phyloP scores from a whole-genome alignment of 1,140 invertebrate species.

The Steinernema khuongi region DNA sequence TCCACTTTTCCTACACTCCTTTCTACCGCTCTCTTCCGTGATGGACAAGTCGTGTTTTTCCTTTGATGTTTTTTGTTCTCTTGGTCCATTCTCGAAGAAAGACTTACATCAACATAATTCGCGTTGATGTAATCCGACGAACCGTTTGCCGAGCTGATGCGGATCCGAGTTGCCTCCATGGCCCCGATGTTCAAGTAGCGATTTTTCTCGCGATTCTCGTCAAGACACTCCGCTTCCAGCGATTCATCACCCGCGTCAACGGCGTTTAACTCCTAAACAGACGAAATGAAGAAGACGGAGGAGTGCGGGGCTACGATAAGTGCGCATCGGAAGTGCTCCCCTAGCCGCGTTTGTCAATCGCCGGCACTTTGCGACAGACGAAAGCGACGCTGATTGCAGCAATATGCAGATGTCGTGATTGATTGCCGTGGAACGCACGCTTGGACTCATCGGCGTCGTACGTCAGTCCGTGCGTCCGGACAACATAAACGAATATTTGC shows the following conservation, averaged over 20 bases:
- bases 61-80: background rate
- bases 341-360: slow-evolving; percentile 11
- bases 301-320: background rate
- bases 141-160: slow-evolving; percentile 32
- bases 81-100: background rate
- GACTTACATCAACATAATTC: slow-evolving; percentile 57
- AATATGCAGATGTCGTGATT: slow-evolving; percentile 17
- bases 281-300: background rate
- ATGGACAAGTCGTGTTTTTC: slow-evolving; percentile 6
- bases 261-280: slow-evolving; percentile 15
- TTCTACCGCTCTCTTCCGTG: too few species aligned
- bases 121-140: slow-evolving; percentile 55
- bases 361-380: slow-evolving; percentile 10
- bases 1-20: too few species aligned
- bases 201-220: slow-evolving; percentile 29
- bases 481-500: slow-evolving; percentile 12
- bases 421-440: background rate
- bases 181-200: slow-evolving; percentile 50
- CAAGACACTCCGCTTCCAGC: slow-evolving; percentile 18
- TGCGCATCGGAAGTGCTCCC: slow-evolving; percentile 11
- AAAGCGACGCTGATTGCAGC: slow-evolving; percentile 13
- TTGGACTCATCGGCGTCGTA: too few species aligned
- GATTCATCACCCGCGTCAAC: slow-evolving; percentile 2
- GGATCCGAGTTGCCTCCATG: slow-evolving; percentile 47
- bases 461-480: too few species aligned